These are phyloP conservation scores for Rhynchomys soricoides DNA, from an alignment of 2,113 vertebrate genomes.

Conservation along the genomic window DNA sequence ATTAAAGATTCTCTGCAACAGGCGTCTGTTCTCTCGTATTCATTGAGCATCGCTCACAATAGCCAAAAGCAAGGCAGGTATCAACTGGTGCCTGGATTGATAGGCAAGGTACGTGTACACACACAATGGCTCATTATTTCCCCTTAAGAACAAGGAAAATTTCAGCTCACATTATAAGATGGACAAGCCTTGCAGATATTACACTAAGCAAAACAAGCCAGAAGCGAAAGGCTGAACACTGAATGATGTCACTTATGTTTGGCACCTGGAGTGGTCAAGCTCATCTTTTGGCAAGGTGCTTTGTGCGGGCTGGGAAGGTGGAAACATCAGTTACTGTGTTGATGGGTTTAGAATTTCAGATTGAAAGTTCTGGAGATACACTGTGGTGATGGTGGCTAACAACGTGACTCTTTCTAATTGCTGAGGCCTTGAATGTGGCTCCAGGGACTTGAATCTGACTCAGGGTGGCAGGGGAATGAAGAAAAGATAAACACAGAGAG, in stretches of 20 bases:
- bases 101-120: neutral
- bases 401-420: neutral
- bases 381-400: neutral
- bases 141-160: neutral
- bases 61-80: neutral
- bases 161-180: neutral
- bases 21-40: neutral
- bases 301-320: neutral
- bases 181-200: neutral
- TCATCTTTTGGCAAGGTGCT: neutral
- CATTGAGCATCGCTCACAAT: neutral
- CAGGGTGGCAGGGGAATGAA: neutral
- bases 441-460: neutral
- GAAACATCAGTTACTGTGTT: neutral
- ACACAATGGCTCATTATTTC: neutral
- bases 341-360: neutral
- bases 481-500: neutral
- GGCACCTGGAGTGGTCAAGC: neutral
- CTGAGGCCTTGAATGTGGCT: neutral
- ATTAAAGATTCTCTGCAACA: neutral
- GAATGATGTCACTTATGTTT: neutral
- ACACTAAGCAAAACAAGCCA: neutral
- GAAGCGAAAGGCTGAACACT: neutral
- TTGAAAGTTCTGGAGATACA: neutral
- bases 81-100: neutral